A percentile compares a stretch with the other conserved stretches of the same genome.
Evolutionary conservation across 2,888 invertebrate genomes (phyloP).

Genomic region (Eupithecia subfuscata): DNA sequence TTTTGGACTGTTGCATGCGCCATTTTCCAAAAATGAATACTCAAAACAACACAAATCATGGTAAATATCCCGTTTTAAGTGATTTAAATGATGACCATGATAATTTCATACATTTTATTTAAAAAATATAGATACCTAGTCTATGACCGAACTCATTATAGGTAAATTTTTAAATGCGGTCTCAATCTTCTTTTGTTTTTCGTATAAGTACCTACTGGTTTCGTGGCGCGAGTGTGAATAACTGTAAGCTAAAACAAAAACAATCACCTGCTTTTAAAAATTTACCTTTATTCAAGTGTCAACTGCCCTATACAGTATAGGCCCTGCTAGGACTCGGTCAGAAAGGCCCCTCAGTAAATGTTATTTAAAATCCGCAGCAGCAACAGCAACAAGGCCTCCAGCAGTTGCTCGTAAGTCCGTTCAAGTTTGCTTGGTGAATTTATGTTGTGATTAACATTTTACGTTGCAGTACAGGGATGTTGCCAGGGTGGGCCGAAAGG

Average conservation of each 20-base stretch:
- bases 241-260: not conserved
- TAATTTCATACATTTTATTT: not conserved
- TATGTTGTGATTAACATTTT: slow-evolving; percentile 76
- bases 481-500: slow-evolving; percentile 37
- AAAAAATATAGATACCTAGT: not conserved
- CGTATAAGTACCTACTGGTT: not conserved
- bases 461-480: slow-evolving; percentile 50
- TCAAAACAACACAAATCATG: no score
- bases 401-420: slow-evolving; percentile 94
- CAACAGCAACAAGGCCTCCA: slow-evolving; percentile 96
- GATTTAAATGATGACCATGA: not conserved
- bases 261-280: not conserved
- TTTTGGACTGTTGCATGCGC: not conserved
- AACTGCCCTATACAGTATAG: slow-evolving; percentile 6
- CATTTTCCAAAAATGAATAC: not conserved
- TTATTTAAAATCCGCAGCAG: slow-evolving; percentile 83
- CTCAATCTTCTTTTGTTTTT: not conserved
- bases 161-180: no score
- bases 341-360: slow-evolving; percentile 21
- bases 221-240: no score
- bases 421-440: slow-evolving; percentile 68
- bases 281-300: not conserved
- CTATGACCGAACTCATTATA: no score
- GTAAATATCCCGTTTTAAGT: not conserved
- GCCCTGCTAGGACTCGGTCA: slow-evolving; percentile 3